Base-by-base conservation (phyloP, 2,888 invertebrate species). In the Herminia tarsipennalis region DNA sequence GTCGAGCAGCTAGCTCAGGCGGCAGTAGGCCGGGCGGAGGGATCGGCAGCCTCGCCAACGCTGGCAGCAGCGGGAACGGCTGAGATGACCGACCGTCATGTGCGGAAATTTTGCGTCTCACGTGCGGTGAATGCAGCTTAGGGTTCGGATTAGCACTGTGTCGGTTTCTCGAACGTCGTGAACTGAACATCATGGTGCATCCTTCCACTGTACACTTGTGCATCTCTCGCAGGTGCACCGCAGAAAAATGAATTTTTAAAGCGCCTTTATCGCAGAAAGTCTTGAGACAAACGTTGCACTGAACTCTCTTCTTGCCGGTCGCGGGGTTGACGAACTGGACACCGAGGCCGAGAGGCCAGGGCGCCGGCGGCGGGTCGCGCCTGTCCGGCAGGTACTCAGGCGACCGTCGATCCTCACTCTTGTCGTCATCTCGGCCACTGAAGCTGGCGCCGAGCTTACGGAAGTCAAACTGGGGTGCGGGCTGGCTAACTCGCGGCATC, bases 261-360 rank as follows among this genome's bases (percentile, higher is more conserved):
- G 99, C 99, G 56, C 99, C 99, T 90, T 99, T 99, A 91, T 99
- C 99, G 93, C 99, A 99, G 90, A 99, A 99, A 47, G 98, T 98
- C 88, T 99, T 99, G 60, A 98, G 93, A 86, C 99, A 99, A 52
- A 98, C 98, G 81, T 98, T 97, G 91, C 99, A 99, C 92, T 98
- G 97, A 52, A 99, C 98, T 70, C 99, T 94, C 80, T 98, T 98
- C 92, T 99, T 99, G 28, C 97, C 97, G 21, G 97, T 97, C 5
- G 96, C 95, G 16, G 97, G 97, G 85, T 97, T 97, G 71, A 97
- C 96, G 78, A 96, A 96, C 77, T 97, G 96, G 21, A 96, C 96
- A 12, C 97, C 97, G 64, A 96, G 92, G 62, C 96, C 96, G 48
- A 96, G 93, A 17, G 96, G 96, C 95, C 95, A 94, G 70, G 95